phyloP scores from a whole-genome alignment of 2,113 vertebrate genomes.

The Leptobrachium leishanense region DNA sequence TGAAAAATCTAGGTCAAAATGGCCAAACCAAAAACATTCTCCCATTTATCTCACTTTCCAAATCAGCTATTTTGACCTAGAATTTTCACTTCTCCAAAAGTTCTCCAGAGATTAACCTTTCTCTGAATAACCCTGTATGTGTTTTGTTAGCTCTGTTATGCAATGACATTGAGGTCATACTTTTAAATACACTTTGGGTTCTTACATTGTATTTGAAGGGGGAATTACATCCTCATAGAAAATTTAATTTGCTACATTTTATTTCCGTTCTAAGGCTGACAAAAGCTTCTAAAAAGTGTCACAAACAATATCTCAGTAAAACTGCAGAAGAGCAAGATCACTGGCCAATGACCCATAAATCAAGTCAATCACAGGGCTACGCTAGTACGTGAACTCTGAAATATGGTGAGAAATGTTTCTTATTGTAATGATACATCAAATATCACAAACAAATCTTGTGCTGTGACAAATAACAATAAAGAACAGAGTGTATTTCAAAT shows the following conservation, averaged over 20 bases:
- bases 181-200: too few species aligned
- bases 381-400: slow-evolving; percentile 35
- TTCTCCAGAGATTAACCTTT: too few species aligned
- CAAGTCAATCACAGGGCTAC: slow-evolving; percentile 38
- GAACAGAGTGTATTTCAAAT: slow-evolving; percentile 20
- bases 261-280: slow-evolving; percentile 20
- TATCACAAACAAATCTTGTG: slow-evolving; percentile 34
- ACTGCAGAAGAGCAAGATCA: slow-evolving; percentile 24
- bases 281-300: slow-evolving; percentile 26
- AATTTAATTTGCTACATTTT: slow-evolving; percentile 26
- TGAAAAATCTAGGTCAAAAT: too few species aligned
- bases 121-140: too few species aligned
- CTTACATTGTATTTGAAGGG: too few species aligned
- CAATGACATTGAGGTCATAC: too few species aligned
- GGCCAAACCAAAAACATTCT: too few species aligned
- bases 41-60: too few species aligned
- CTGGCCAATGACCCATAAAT: slow-evolving; percentile 43
- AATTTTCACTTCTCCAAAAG: too few species aligned
- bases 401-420: slow-evolving; percentile 39
- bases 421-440: slow-evolving; percentile 42
- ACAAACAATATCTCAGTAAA: slow-evolving; percentile 33
- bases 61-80: too few species aligned
- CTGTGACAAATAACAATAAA: slow-evolving; percentile 31
- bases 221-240: neutral
- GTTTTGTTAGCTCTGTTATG: too few species aligned